Evolutionary conservation across 2,113 vertebrate species (phyloP).

Genomic region (Sander vitreus): DNA sequence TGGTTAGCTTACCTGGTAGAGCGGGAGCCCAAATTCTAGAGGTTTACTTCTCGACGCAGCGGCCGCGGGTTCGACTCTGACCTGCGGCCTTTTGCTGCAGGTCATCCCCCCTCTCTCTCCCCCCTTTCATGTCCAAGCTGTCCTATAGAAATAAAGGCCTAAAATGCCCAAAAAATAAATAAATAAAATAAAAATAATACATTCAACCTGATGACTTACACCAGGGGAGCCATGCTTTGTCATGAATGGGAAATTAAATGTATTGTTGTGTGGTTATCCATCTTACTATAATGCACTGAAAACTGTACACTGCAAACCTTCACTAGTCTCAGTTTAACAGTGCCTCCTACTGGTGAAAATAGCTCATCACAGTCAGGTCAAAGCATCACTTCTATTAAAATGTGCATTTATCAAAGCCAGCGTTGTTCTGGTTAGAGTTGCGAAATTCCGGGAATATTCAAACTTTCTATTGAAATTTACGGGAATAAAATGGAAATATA

Average conservation of each 20-base stretch:
- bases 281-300: background rate
- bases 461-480: background rate
- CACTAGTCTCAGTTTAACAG: background rate
- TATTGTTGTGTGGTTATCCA: background rate
- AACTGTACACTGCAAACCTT: no score
- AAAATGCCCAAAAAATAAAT: no score
- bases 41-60: no score
- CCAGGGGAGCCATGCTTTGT: background rate
- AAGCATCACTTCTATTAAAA: background rate
- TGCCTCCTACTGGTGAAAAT: constrained; percentile 21
- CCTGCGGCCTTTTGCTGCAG: no score
- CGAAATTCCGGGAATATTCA: background rate
- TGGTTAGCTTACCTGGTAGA: no score
- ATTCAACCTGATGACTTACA: background rate
- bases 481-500: background rate
- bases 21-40: no score
- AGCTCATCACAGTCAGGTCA: background rate
- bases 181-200: background rate
- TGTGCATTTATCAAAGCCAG: background rate
- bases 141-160: no score
- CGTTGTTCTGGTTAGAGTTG: background rate
- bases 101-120: no score
- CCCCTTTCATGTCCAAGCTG: no score
- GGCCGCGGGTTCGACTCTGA: no score
- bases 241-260: background rate